A percentile compares a stretch with the other conserved stretches of the same genome.
Conservation (phyloP, 2,888 invertebrate genomes). For the Plebejus melissa region DNA sequence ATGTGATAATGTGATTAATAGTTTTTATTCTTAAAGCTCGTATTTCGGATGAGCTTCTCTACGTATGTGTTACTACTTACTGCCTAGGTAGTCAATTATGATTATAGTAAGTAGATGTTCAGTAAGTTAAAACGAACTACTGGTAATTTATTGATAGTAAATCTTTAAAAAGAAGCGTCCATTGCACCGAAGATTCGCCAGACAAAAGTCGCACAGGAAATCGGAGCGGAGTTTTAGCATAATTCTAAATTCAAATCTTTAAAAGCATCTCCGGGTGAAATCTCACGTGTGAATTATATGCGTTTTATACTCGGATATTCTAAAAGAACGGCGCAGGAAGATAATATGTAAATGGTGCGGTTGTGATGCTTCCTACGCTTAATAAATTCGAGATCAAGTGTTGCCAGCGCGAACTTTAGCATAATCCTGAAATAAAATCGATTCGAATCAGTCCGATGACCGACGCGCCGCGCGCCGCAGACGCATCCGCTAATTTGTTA, state of each 20-base stretch:
- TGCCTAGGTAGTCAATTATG: not conserved
- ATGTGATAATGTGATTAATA: constrained; percentile 63
- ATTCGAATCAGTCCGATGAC: constrained; percentile 58
- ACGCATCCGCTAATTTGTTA: constrained; percentile 70
- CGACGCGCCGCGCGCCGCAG: constrained; percentile 57
- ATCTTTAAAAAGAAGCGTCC: not conserved
- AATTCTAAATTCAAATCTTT: constrained; percentile 1
- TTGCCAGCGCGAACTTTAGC: constrained; percentile 31
- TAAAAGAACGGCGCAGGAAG: constrained; percentile 14
- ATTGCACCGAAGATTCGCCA: not conserved
- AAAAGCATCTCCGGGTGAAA: constrained; percentile 11
- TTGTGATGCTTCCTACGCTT: constrained; percentile 17
- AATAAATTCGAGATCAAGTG: constrained; percentile 30
- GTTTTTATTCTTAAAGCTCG: constrained; percentile 59
- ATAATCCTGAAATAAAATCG: constrained; percentile 52
- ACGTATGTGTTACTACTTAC: not conserved
- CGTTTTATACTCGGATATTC: constrained; percentile 11
- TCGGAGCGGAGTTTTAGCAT: not conserved
- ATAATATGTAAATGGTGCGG: constrained; percentile 16
- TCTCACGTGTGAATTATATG: constrained; percentile 5
- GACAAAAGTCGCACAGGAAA: not conserved
- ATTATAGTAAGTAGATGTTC: not conserved
- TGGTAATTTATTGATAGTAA: not conserved
- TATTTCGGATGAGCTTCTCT: constrained; percentile 37
- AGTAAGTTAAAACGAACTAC: not conserved